Conservation (phyloP, 2,888 invertebrate genomes). For the Hirtodrosophila alboralis region DNA sequence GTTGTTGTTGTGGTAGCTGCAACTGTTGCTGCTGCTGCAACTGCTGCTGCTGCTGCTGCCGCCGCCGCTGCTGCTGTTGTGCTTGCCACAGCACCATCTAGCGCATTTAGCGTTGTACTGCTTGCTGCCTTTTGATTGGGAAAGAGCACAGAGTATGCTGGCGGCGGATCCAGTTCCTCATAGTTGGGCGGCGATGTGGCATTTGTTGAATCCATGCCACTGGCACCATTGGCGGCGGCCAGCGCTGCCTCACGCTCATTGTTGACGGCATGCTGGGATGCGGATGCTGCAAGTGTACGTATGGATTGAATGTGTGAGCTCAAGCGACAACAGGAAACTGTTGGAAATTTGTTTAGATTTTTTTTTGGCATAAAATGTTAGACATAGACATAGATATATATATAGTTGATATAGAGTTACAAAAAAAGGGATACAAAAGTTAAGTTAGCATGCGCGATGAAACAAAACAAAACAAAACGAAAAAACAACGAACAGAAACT, state of each 20-base stretch:
- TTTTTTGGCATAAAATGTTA: slow-evolving; percentile 34
- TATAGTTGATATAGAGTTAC: no score
- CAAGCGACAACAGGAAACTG: slow-evolving; percentile 80
- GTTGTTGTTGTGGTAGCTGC: slow-evolving; percentile 20
- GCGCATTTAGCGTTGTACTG: slow-evolving; percentile 68
- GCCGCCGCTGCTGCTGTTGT: slow-evolving; percentile 46
- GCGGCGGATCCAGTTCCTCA: slow-evolving; percentile 87
- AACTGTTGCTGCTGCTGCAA: slow-evolving; percentile 34
- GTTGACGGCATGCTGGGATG: slow-evolving; percentile 82
- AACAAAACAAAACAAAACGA: slow-evolving; percentile 18
- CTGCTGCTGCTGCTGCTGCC: slow-evolving; percentile 38
- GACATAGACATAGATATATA: slow-evolving; percentile 53
- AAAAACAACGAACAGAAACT: slow-evolving; percentile 40
- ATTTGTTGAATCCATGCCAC: slow-evolving; percentile 66
- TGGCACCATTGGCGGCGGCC: slow-evolving; percentile 68
- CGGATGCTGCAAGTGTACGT: slow-evolving; percentile 82
- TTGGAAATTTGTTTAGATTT: slow-evolving; percentile 8
- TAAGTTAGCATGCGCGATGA: slow-evolving; percentile 29
- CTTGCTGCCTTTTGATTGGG: slow-evolving; percentile 85
- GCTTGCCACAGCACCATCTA: slow-evolving; percentile 62
- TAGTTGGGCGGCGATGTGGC: slow-evolving; percentile 86
- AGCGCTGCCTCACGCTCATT: slow-evolving; percentile 82
- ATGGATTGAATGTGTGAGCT: slow-evolving; percentile 81
- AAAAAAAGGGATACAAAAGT: slow-evolving; percentile 19
- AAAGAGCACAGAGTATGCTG: slow-evolving; percentile 88